A percentile compares a stretch with the other conserved stretches of the same genome.
Evolutionary conservation across 2,888 invertebrate genomes (phyloP).

Genomic region (Ophion ventricosus): DNA sequence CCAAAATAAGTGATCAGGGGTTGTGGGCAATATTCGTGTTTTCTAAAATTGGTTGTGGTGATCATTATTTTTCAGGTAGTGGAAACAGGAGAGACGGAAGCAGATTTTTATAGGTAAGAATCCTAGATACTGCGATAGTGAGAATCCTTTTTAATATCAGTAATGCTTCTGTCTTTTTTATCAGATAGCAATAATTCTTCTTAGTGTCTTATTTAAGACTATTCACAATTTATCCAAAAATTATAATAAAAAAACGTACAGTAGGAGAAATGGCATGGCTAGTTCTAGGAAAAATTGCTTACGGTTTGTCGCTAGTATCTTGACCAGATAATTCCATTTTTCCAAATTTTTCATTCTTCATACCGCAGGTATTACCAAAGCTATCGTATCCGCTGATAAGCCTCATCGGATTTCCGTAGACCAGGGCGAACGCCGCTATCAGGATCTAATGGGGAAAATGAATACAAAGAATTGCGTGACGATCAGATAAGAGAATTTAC

Average conservation of each 20-base stretch:
- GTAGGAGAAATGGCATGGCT: neutral
- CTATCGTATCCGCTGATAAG: slow-evolving; percentile 96
- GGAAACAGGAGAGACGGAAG: too few relatives aligned
- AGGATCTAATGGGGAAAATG: slow-evolving; percentile 86
- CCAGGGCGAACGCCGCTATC: slow-evolving; percentile 93
- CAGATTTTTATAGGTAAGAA: too few relatives aligned
- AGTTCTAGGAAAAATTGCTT: slow-evolving; percentile 64
- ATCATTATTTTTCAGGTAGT: too few relatives aligned
- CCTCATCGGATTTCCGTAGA: slow-evolving; percentile 93
- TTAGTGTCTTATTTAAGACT: too few relatives aligned
- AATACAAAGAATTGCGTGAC: slow-evolving; percentile 55
- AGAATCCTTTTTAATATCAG: too few relatives aligned
- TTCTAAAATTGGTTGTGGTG: too few relatives aligned
- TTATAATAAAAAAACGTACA: neutral
- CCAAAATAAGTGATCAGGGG: too few relatives aligned
- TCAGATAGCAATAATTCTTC: too few relatives aligned
- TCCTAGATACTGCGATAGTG: too few relatives aligned
- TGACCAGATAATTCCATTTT: slow-evolving; percentile 91
- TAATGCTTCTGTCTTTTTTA: too few relatives aligned
- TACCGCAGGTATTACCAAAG: slow-evolving; percentile 97
- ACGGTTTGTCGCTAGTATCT: slow-evolving; percentile 91
- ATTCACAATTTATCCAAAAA: too few relatives aligned
- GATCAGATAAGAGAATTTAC: slow-evolving; percentile 44
- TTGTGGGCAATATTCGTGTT: too few relatives aligned
- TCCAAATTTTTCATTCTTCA: slow-evolving; percentile 90